Evolutionary conservation across 2,888 invertebrate species (phyloP).

Genomic region (Caenorhabditis imperialis): DNA sequence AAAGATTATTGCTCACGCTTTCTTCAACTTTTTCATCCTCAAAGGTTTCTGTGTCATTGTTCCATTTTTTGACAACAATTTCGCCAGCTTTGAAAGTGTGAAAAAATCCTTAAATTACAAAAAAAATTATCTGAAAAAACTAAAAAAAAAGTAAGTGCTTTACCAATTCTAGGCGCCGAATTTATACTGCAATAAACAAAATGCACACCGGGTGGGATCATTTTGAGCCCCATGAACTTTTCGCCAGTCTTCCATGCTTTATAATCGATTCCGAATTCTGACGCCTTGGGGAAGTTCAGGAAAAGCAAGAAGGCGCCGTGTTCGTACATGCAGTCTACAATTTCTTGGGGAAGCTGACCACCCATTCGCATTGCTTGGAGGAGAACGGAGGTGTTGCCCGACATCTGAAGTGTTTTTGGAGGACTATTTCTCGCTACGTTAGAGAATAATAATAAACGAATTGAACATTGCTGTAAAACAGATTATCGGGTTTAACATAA

Average conservation of each 20-base stretch:
- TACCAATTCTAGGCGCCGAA: conserved; percentile 64
- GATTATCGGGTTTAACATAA: conserved; percentile 26
- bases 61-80: conserved; percentile 91
- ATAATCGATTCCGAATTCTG: conserved; percentile 96
- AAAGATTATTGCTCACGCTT: conserved; percentile 31
- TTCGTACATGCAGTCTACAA: conserved; percentile 64
- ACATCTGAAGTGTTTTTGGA: too few species aligned
- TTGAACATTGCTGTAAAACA: background rate
- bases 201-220: conserved; percentile 97
- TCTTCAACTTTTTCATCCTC: conserved; percentile 52
- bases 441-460: background rate
- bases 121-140: too few species aligned
- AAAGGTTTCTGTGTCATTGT: conserved; percentile 85
- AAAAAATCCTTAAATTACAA: conserved; percentile 84
- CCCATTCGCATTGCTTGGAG: conserved; percentile 51
- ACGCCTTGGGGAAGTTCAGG: conserved; percentile 88
- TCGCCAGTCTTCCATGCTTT: conserved; percentile 91
- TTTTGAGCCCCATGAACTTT: conserved; percentile 94
- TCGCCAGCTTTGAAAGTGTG: conserved; percentile 88
- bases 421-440: too few species aligned
- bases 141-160: too few species aligned
- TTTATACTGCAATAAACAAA: conserved; percentile 84
- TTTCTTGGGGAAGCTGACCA: conserved; percentile 56
- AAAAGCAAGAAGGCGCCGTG: conserved; percentile 81
- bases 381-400: conserved; percentile 27